These are phyloP conservation scores for Hypomecis punctinalis DNA, from an alignment of 2,888 invertebrate genomes.

Conservation along the genomic window DNA sequence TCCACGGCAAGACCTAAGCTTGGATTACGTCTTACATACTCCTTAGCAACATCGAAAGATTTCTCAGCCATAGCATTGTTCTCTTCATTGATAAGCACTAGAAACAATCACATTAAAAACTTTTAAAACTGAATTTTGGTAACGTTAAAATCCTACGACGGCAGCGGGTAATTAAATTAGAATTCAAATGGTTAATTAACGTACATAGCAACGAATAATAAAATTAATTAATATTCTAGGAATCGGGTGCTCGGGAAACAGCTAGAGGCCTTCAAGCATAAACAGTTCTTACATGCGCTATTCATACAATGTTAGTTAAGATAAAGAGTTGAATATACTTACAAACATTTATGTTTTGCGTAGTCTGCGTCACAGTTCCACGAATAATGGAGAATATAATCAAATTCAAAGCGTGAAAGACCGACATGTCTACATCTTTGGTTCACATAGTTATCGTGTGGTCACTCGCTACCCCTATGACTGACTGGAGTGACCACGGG, in stretches of 20 bases:
- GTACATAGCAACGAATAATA: conserved; percentile 35
- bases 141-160: conserved; percentile 20
- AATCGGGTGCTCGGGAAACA: conserved; percentile 31
- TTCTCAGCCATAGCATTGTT: conserved; percentile 89
- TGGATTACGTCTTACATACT: conserved; percentile 89
- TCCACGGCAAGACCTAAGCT: conserved; percentile 87
- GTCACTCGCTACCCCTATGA: conserved; percentile 17
- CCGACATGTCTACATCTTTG: conserved; percentile 44
- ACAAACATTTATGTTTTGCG: conserved; percentile 90
- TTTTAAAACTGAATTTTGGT: conserved; percentile 19
- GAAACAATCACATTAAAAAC: conserved; percentile 77
- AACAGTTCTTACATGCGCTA: conserved; percentile 29
- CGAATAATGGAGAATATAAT: conserved; percentile 52
- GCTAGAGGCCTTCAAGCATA: conserved; percentile 39
- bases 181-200: conserved; percentile 40
- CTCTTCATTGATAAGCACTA: conserved; percentile 91
- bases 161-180: conserved; percentile 29
- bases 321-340: conserved; percentile 73
- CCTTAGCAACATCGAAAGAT: conserved; percentile 89
- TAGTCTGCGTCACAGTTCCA: conserved; percentile 82
- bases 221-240: conserved; percentile 42
- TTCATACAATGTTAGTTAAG: conserved; percentile 7
- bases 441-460: conserved; percentile 32
- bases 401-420: conserved; percentile 43
- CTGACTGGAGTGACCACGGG: conserved; percentile 35